These are phyloP conservation scores for Eurosta solidaginis DNA, from an alignment of 1,140 invertebrate genomes.

Conservation along the genomic window DNA sequence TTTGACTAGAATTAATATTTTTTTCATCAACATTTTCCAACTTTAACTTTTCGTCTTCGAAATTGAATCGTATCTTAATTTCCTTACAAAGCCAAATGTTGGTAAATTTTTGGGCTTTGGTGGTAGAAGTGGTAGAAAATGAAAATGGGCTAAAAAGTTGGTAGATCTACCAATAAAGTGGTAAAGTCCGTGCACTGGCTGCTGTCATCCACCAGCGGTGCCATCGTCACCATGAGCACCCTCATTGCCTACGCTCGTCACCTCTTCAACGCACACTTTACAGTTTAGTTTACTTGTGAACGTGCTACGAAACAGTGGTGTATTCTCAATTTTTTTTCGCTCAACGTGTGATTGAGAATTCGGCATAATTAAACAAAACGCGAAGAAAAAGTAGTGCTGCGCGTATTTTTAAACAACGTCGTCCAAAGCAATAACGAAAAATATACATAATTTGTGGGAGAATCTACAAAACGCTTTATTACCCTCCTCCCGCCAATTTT, in stretches of 20 bases:
- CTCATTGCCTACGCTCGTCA: background rate
- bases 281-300: slow-evolving; percentile 24
- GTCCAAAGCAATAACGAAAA: background rate
- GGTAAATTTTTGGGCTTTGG: too few species aligned
- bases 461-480: background rate
- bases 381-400: background rate
- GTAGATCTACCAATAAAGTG: too few species aligned
- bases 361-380: background rate
- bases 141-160: too few species aligned
- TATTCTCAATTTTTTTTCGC: slow-evolving; percentile 14
- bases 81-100: too few species aligned
- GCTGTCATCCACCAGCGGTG: background rate
- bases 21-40: too few species aligned
- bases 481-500: background rate
- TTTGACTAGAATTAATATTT: too few species aligned
- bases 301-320: slow-evolving; percentile 24
- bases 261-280: slow-evolving; percentile 5
- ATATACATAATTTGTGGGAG: background rate
- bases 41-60: too few species aligned
- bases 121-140: too few species aligned
- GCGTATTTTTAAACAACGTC: background rate
- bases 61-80: too few species aligned
- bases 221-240: background rate
- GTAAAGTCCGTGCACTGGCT: too few species aligned
- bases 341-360: background rate